Evolutionary conservation across 2,797 vertebrate genomes (phyloP).

Genomic region (Numenius phaeopus): DNA sequence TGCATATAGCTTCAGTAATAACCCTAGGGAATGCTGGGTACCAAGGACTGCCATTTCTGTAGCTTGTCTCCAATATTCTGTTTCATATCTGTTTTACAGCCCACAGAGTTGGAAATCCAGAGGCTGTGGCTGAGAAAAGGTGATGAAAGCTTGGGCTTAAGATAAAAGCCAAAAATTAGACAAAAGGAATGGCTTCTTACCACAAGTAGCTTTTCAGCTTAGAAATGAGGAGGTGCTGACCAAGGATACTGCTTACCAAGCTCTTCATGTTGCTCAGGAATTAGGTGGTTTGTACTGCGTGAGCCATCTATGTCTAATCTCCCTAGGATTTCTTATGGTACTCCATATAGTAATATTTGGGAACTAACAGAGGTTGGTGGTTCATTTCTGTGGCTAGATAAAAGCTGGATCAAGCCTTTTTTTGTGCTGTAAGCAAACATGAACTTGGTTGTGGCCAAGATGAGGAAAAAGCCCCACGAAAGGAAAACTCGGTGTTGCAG

Average conservation of each 20-base stretch:
- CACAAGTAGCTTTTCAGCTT: constrained; percentile 23
- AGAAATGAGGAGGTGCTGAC: constrained; percentile 24
- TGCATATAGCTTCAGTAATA: background rate
- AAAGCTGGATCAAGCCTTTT: background rate
- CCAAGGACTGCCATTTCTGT: background rate
- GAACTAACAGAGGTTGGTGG: background rate
- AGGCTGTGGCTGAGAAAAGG: background rate
- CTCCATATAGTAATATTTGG: background rate
- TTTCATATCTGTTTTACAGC: constrained; percentile 20
- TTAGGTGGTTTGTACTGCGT: background rate
- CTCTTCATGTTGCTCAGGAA: background rate
- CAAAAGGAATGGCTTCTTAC: constrained; percentile 14
- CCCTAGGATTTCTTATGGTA: background rate
- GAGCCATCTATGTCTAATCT: background rate
- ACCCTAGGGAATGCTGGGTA: background rate
- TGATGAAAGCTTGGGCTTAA: constrained; percentile 17
- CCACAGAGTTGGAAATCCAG: background rate
- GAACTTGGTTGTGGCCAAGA: background rate
- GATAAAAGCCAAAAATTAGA: constrained; percentile 48
- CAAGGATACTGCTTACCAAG: constrained; percentile 6
- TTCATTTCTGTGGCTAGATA: constrained; percentile 24
- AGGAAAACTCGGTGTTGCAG: background rate
- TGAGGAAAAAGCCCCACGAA: background rate
- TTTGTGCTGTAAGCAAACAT: background rate
- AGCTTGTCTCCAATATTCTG: background rate